A percentile compares a stretch with the other conserved stretches of the same genome.
phyloP scores from a whole-genome alignment of 2,888 invertebrate genomes.

The Apamea sordens region DNA sequence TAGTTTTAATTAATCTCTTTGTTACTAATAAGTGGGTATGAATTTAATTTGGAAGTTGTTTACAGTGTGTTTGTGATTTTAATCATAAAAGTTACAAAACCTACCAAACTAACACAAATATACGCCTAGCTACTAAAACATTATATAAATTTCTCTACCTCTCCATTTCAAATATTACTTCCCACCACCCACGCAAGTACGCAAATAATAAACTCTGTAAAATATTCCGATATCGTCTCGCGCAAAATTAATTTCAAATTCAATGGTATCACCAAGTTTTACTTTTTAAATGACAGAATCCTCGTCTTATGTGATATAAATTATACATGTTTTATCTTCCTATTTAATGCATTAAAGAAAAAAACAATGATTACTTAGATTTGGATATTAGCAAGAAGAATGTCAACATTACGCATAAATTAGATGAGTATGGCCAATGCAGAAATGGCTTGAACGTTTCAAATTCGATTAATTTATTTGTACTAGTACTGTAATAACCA shows the following conservation, averaged over 20 bases:
- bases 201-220: constrained; percentile 27
- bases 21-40: background rate
- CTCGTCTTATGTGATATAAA: background rate
- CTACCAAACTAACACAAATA: background rate
- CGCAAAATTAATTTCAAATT: constrained; percentile 35
- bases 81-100: constrained; percentile 38
- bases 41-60: constrained; percentile 1
- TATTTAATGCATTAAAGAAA: background rate
- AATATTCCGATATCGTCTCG: constrained; percentile 19
- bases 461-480: background rate
- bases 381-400: background rate
- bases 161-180: constrained; percentile 34
- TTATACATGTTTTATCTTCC: background rate
- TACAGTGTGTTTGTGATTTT: constrained; percentile 21
- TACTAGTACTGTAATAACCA: no score
- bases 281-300: constrained; percentile 9
- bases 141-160: constrained; percentile 12
- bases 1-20: constrained; percentile 9
- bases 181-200: constrained; percentile 20
- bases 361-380: background rate
- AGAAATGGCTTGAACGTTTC: background rate
- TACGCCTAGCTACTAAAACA: constrained; percentile 14
- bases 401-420: background rate
- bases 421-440: background rate
- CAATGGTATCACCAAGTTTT: constrained; percentile 30